Evolutionary conservation across 2,797 vertebrate species (phyloP).

Genomic region (Macropodus opercularis): DNA sequence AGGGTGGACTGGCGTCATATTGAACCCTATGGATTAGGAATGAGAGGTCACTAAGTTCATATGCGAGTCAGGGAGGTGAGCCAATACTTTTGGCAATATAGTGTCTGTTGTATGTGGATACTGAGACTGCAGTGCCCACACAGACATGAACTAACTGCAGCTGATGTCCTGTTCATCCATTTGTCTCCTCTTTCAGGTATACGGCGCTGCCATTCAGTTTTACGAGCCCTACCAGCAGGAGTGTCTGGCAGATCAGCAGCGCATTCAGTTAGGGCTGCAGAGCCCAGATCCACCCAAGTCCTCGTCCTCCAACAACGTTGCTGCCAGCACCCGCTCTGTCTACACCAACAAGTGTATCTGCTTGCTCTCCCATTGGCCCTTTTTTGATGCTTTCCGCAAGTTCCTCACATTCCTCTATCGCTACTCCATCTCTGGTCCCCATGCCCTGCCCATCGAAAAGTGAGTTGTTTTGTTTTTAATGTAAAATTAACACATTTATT

Average conservation of each 20-base stretch:
- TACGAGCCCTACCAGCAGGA: slow-evolving; percentile 91
- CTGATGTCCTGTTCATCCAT: background rate
- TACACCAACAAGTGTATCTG: slow-evolving; percentile 98
- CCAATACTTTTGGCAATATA: too few species aligned
- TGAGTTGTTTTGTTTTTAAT: slow-evolving; percentile 76
- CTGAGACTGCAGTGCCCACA: too few species aligned
- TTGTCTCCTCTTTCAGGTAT: slow-evolving; percentile 64
- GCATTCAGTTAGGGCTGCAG: slow-evolving; percentile 86
- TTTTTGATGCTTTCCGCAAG: slow-evolving; percentile 97
- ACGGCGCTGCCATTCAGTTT: slow-evolving; percentile 82
- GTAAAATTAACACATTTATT: background rate
- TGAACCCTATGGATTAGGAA: too few species aligned
- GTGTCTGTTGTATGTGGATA: too few species aligned
- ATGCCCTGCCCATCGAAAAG: slow-evolving; percentile 97
- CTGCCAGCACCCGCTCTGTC: slow-evolving; percentile 50
- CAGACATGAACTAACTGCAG: background rate
- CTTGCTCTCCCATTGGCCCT: slow-evolving; percentile 97
- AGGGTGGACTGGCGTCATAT: too few species aligned
- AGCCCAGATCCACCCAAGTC: slow-evolving; percentile 69
- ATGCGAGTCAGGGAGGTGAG: too few species aligned
- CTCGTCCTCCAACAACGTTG: slow-evolving; percentile 41
- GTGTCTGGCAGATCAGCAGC: slow-evolving; percentile 90
- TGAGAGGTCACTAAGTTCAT: too few species aligned
- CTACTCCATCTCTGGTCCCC: slow-evolving; percentile 98
- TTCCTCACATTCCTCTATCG: slow-evolving; percentile 98